Evolutionary conservation across 2,113 vertebrate genomes (phyloP).

Genomic region (Mystacornis crossleyi): DNA sequence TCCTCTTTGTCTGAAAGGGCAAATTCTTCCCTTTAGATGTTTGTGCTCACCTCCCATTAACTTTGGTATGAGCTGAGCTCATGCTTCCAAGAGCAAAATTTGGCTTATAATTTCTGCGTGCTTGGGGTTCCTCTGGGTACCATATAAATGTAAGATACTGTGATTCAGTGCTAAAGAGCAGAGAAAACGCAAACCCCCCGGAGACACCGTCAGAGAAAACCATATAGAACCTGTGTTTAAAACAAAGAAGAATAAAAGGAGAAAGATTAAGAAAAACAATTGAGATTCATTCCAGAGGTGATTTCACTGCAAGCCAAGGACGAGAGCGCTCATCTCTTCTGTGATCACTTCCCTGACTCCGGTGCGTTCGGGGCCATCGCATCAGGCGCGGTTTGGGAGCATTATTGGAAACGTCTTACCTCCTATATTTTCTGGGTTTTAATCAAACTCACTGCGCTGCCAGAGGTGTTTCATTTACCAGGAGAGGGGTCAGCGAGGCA

Average conservation of each 20-base stretch:
- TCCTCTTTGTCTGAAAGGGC: constrained; percentile 40
- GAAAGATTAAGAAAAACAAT: background rate
- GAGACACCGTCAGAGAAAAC: constrained; percentile 6
- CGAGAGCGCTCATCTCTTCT: accelerated
- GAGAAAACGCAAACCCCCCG: constrained; percentile 22
- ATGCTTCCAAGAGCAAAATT: constrained; percentile 55
- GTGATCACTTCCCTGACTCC: accelerated
- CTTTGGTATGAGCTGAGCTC: constrained; percentile 60
- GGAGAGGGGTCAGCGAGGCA: constrained; percentile 24
- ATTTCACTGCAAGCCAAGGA: background rate
- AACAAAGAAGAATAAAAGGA: background rate
- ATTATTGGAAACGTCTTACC: constrained; percentile 27
- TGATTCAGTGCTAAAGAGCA: constrained; percentile 53
- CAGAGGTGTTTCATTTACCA: constrained; percentile 74
- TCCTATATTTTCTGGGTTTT: constrained; percentile 46
- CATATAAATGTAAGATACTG: constrained; percentile 47
- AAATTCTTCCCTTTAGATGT: constrained; percentile 50
- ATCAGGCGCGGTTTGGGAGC: background rate
- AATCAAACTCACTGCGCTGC: constrained; percentile 57
- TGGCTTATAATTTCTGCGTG: constrained; percentile 55
- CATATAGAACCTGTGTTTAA: background rate
- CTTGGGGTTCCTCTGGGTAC: constrained; percentile 38
- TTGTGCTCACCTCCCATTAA: constrained; percentile 59
- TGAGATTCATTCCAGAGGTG: background rate
- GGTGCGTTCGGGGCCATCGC: background rate